Evolutionary conservation across 2,113 vertebrate species (phyloP).

Genomic region (Chloropsis hardwickii): DNA sequence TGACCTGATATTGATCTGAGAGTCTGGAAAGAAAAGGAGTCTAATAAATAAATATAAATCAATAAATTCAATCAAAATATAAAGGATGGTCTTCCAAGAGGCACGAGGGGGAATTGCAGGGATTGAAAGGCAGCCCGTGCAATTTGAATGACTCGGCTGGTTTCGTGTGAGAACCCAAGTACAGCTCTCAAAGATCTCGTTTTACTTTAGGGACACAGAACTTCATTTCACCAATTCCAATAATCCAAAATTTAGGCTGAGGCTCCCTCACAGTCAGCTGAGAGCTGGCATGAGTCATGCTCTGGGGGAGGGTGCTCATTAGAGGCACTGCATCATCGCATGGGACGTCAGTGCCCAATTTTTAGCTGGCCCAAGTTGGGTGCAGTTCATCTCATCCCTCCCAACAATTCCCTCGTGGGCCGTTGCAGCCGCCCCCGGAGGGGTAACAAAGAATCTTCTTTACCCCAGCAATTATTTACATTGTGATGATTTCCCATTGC

Average conservation of each 20-base stretch:
- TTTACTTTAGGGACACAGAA: background rate
- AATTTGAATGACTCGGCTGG: background rate
- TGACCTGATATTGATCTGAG: background rate
- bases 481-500: background rate
- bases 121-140: background rate
- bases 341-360: background rate
- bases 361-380: background rate
- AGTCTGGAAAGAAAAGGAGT: background rate
- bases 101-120: background rate
- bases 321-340: background rate
- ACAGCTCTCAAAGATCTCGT: background rate
- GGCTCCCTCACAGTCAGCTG: background rate
- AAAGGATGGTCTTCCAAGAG: background rate
- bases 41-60: slow-evolving; percentile 37
- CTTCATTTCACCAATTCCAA: background rate
- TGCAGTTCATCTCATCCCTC: background rate
- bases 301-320: background rate
- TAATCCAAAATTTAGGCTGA: background rate
- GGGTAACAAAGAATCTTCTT: background rate
- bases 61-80: background rate
- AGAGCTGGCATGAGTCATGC: background rate
- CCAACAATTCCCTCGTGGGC: background rate
- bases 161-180: background rate
- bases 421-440: accelerated
- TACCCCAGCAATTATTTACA: background rate